These are phyloP conservation scores for Nothocercus nigrocapillus DNA, from an alignment of 2,113 vertebrate genomes.

Conservation along the genomic window DNA sequence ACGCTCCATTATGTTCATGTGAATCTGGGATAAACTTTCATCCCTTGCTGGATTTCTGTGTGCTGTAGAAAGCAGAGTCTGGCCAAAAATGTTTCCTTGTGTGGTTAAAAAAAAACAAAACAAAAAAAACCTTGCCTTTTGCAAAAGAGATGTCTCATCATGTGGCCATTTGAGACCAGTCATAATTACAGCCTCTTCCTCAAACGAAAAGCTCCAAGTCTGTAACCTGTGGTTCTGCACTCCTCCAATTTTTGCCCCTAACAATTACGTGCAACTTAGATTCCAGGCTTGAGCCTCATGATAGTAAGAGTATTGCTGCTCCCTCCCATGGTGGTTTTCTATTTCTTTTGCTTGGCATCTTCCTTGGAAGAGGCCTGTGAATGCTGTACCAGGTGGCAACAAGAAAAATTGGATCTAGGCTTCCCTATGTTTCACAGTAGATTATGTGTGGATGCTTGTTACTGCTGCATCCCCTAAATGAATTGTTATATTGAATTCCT, in stretches of 20 bases:
- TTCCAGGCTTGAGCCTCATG: not conserved
- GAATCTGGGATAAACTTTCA: not conserved
- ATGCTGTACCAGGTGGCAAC: slow-evolving; percentile 12
- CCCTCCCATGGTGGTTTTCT: not conserved
- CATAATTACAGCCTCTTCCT: not conserved
- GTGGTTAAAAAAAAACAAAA: not conserved
- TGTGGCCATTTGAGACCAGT: not conserved
- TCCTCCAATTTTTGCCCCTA: not conserved
- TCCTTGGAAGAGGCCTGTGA: not conserved
- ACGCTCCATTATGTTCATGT: not conserved
- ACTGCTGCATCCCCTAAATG: not conserved
- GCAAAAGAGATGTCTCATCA: not conserved
- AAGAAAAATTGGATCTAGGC: not conserved
- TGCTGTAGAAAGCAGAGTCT: not conserved
- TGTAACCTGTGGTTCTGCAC: not conserved
- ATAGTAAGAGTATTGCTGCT: not conserved
- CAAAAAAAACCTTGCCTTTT: not conserved
- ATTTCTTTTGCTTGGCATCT: not conserved
- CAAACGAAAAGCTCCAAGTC: not conserved
- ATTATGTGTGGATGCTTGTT: not conserved
- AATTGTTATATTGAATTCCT: not conserved
- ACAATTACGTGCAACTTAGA: slow-evolving; percentile 41
- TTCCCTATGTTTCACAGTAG: not conserved
- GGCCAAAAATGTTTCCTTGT: not conserved
- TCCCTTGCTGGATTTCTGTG: not conserved